Evolutionary conservation across 2,113 vertebrate genomes (phyloP).

Genomic region (Neodon shergylaensis): DNA sequence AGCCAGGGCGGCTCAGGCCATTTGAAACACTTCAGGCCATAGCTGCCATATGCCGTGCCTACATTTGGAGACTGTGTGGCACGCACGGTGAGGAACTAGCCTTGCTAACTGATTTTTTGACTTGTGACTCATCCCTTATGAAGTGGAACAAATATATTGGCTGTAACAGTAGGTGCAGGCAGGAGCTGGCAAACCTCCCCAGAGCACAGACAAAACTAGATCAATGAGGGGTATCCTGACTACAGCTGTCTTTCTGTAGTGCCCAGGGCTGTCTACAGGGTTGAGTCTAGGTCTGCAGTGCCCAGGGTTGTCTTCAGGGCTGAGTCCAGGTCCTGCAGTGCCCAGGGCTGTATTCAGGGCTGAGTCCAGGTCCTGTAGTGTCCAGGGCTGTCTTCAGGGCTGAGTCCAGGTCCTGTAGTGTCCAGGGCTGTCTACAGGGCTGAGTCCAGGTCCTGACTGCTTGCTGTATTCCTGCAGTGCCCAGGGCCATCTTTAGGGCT

Average conservation of each 20-base stretch:
- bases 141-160: neutral
- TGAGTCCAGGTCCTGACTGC: neutral
- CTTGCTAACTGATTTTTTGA: neutral
- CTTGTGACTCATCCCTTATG: neutral
- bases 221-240: accelerated
- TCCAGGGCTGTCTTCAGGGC: no score
- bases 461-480: no score
- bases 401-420: neutral
- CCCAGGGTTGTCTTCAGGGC: no score
- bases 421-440: no score
- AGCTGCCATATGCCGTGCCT: accelerated
- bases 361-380: no score
- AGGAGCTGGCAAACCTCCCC: neutral
- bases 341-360: no score
- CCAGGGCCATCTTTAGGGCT: no score
- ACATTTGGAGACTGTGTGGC: accelerated
- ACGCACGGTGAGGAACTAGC: accelerated
- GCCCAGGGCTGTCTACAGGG: accelerated
- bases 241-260: accelerated
- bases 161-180: no score
- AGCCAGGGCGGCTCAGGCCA: accelerated
- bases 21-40: neutral
- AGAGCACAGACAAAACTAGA: accelerated
- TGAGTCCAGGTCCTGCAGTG: no score
- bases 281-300: neutral